Conservation (phyloP, 2,888 invertebrate genomes). For the Rotaria magnacalcarata region DNA sequence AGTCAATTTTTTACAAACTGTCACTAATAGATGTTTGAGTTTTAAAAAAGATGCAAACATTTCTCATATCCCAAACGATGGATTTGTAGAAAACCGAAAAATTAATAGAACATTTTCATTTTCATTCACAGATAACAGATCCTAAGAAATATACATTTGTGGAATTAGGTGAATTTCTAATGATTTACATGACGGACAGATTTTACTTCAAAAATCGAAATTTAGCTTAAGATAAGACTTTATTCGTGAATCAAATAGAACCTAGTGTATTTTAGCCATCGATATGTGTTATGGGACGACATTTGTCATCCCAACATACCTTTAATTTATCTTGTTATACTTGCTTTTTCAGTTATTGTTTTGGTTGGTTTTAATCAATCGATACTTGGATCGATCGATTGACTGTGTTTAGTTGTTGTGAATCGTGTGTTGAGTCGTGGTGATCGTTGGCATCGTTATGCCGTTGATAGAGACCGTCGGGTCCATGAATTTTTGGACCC, state of each 20-base stretch:
- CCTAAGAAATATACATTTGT: conserved; percentile 97
- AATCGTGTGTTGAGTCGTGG: too few relatives aligned
- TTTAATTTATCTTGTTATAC: too few relatives aligned
- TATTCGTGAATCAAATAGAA: conserved; percentile 64
- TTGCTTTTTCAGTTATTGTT: too few relatives aligned
- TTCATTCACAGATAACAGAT: conserved; percentile 55
- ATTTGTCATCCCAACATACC: too few relatives aligned
- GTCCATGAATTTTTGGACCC: too few relatives aligned
- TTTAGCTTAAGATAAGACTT: too few relatives aligned
- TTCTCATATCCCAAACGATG: conserved; percentile 70
- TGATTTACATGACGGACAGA: conserved; percentile 75
- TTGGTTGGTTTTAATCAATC: too few relatives aligned
- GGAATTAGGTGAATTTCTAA: conserved; percentile 88
- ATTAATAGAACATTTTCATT: background rate
- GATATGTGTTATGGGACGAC: conserved; percentile 92
- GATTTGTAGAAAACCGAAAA: background rate
- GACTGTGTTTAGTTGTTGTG: too few relatives aligned
- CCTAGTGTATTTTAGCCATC: conserved; percentile 91
- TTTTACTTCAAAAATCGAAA: conserved; percentile 68
- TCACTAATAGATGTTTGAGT: conserved; percentile 65
- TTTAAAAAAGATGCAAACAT: conserved; percentile 94
- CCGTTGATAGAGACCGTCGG: too few relatives aligned
- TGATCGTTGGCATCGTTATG: too few relatives aligned
- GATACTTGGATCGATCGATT: too few relatives aligned
- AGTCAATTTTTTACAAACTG: conserved; percentile 71